Evolutionary conservation across 2,113 vertebrate genomes (phyloP).

Genomic region (Nothocercus julius): DNA sequence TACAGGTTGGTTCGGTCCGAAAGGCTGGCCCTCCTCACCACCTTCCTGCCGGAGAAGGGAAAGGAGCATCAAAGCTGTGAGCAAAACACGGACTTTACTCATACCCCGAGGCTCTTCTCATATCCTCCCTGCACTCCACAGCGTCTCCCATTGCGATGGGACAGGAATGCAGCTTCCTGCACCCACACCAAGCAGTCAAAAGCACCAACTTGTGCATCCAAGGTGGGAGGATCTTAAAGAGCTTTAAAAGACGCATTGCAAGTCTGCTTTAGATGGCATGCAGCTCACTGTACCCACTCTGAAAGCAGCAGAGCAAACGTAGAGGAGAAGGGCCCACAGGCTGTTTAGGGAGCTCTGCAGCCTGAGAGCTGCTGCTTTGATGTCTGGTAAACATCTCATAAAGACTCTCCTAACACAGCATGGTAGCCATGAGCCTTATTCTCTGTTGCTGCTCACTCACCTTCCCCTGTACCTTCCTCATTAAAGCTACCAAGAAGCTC

Average conservation of each 20-base stretch:
- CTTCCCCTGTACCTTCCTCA: background rate
- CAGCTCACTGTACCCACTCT: background rate
- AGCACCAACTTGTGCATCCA: background rate
- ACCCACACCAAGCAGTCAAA: background rate
- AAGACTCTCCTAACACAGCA: background rate
- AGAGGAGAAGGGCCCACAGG: fast-evolving
- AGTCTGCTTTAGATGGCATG: background rate
- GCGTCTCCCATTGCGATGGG: background rate
- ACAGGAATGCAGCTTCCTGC: background rate
- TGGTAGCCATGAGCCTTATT: background rate
- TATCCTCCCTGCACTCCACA: background rate
- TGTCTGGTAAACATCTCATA: background rate
- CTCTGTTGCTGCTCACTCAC: background rate
- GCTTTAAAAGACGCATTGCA: background rate
- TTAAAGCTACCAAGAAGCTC: background rate
- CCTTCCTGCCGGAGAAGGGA: slow-evolving; percentile 82
- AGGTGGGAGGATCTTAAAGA: slow-evolving; percentile 33
- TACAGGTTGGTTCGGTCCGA: slow-evolving; percentile 94
- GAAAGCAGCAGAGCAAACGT: background rate
- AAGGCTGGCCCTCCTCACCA: slow-evolving; percentile 94
- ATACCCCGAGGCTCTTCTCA: background rate
- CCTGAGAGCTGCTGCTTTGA: background rate
- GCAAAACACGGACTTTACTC: background rate
- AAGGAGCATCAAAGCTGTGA: background rate
- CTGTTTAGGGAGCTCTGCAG: background rate